Conservation (phyloP, 2,113 vertebrate species). For the Petaurus breviceps region DNA sequence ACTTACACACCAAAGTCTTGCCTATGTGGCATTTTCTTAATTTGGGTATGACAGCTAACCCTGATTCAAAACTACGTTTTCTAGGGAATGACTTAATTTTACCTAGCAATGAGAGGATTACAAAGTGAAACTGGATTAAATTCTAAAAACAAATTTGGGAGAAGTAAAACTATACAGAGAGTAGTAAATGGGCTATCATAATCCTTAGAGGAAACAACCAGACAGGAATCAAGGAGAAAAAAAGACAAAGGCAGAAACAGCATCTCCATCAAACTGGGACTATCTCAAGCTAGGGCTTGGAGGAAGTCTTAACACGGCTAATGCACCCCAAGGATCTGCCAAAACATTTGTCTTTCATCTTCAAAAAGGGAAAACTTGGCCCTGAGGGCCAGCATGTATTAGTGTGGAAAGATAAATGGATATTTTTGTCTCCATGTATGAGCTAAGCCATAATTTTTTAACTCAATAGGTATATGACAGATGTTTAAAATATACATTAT, state of each 20-base stretch:
- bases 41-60: background rate
- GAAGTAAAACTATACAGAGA: slow-evolving; percentile 5
- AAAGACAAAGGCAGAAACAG: background rate
- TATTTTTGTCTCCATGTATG: slow-evolving; percentile 46
- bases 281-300: background rate
- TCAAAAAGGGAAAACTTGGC: slow-evolving; percentile 53
- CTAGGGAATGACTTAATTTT: background rate
- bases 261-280: slow-evolving; percentile 8
- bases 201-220: background rate
- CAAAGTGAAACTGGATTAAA: slow-evolving; percentile 38
- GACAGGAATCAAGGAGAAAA: slow-evolving; percentile 32
- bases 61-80: background rate
- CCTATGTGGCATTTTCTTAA: background rate
- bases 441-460: slow-evolving; percentile 65
- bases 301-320: background rate
- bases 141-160: background rate
- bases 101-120: slow-evolving; percentile 32
- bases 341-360: slow-evolving; percentile 58
- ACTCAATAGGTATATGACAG: slow-evolving; percentile 48
- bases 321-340: slow-evolving; percentile 61
- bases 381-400: background rate
- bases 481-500: slow-evolving; percentile 68
- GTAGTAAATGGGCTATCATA: background rate
- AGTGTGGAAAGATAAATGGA: slow-evolving; percentile 63
- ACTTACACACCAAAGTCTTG: background rate